Evolutionary conservation across 2,113 vertebrate genomes (phyloP).

Genomic region (Tachysurus fulvidraco): DNA sequence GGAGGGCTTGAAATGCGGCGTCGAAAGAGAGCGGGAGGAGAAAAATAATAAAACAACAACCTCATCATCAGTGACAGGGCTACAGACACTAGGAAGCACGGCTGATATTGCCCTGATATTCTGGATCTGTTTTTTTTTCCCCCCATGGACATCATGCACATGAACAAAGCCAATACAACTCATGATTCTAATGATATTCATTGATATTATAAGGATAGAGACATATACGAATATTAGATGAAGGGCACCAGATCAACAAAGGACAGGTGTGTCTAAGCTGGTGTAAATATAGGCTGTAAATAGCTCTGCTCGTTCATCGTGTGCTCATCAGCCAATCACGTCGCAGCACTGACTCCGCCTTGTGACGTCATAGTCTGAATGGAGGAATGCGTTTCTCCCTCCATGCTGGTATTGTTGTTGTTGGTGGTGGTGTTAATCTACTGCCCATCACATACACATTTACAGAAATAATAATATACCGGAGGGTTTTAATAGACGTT

Average conservation of each 20-base stretch:
- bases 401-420: conserved; percentile 16
- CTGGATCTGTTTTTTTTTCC: too few species aligned
- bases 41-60: background rate
- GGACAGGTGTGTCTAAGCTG: conserved; percentile 32
- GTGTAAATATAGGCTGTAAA: conserved; percentile 44
- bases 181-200: background rate
- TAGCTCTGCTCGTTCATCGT: conserved; percentile 16
- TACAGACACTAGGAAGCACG: background rate
- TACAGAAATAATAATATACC: too few species aligned
- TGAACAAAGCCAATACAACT: background rate
- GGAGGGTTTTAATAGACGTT: too few species aligned
- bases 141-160: background rate
- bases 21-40: background rate
- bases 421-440: background rate
- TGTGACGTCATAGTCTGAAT: background rate
- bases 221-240: background rate
- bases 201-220: background rate
- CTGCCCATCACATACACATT: background rate
- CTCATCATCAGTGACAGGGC: background rate
- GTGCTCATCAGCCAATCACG: conserved; percentile 22
- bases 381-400: background rate
- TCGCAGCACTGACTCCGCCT: conserved; percentile 15
- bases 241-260: conserved; percentile 34
- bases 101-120: background rate
- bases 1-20: background rate